Conservation (phyloP, 2,113 vertebrate genomes). For the Syngnathoides biaculeatus region DNA sequence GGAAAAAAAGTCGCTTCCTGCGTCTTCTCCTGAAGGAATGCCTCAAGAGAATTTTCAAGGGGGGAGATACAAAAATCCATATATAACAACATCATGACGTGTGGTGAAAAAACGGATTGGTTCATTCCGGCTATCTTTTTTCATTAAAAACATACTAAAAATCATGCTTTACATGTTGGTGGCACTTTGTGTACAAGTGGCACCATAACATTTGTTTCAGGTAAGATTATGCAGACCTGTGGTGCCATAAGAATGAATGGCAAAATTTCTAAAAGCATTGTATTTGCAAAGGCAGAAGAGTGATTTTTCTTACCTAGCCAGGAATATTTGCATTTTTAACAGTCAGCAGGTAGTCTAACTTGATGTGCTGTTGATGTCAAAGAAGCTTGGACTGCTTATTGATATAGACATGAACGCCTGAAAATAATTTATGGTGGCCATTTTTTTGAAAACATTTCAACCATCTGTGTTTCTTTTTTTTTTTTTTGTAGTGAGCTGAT, state of each 20-base stretch:
- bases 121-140: too few species aligned
- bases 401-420: background rate
- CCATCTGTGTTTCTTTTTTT: background rate
- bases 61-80: too few species aligned
- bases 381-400: background rate
- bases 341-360: background rate
- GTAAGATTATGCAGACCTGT: background rate
- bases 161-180: too few species aligned
- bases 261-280: too few species aligned
- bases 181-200: background rate
- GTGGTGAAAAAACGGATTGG: too few species aligned
- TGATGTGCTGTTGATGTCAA: background rate
- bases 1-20: too few species aligned
- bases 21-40: too few species aligned
- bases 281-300: too few species aligned
- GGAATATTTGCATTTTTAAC: background rate
- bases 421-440: background rate
- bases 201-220: background rate
- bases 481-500: conserved; percentile 10
- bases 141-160: too few species aligned
- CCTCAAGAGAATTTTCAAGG: too few species aligned
- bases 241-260: background rate
- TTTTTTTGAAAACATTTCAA: background rate
- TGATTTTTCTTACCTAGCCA: background rate
- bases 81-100: too few species aligned